Evolutionary conservation across 64 coral and sea anemone genomes (phyloP), one percentile per base, ranked within the genome.

Genomic region (Montipora efflorescens): DNA sequence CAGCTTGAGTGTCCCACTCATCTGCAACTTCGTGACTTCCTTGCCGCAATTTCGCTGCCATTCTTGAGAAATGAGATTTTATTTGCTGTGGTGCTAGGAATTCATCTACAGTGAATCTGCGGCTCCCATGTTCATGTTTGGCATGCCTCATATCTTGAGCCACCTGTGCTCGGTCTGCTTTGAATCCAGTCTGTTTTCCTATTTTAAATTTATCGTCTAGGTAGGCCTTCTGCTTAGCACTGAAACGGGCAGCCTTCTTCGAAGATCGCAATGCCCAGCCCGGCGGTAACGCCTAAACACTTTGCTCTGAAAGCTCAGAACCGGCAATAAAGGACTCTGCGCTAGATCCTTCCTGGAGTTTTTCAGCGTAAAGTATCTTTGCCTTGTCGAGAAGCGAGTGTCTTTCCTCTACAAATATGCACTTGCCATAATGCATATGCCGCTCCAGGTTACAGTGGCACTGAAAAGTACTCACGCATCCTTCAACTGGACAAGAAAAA

Each of bases 181-280:
- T 96, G 66, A 90, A 18, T 62, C 91, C 95, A 72, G 70, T 96
- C 45, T 85, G 47, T 52, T 82, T 22, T 45, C 95, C 95, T 28
- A 91, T 80, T 15, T 83, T 78, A 87, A 97, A 97, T 80, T 88
- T 94, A 76, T 97, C 70, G 61, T 94, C 78, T 23, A 94, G 82
- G 78, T 97, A 94, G 4, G 50, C 21, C 59, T 79, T 94, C 52
- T 91, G 92, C 36, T 90, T 87, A 18, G 80, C 77, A 77, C 72
- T 91, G 84, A 97, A 97, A 20, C 95, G 82, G 48, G 74, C 57
- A 50, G 57, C 36, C 68, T 79, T 90, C 43, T 73, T 85, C 53
- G 79, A 5, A 51, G 67, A 22, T 75, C 59, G 80, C 10, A 95
- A 67, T 8, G 81, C 93, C 93, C 88, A 90, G 20, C 87, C 88